Base-by-base conservation (phyloP, 2,113 vertebrate genomes). In the Myotis brandtii region DNA sequence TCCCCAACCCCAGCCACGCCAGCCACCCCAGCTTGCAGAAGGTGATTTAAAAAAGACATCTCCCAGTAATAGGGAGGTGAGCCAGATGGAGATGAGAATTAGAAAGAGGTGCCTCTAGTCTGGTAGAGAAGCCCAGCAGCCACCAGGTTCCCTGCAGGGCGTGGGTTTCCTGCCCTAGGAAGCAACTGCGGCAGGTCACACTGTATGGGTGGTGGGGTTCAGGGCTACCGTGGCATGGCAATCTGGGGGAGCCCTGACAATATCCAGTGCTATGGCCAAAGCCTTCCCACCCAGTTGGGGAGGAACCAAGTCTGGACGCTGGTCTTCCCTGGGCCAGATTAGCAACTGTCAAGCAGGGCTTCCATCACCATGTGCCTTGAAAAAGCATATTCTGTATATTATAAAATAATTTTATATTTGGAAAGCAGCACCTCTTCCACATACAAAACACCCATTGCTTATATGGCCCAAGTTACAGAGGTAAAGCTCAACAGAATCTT, bases 331-430 rank as follows among this genome's bases (percentile, higher is more conserved):
- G 1, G 93, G 43, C n/a, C 37, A 67, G 83, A 81, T 1, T 21
- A 23, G 34, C 12, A 40, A 10, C 25, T 43, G 20, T 77, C 64
- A 95, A 34, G 9, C 27, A 9, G 25, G 56, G 64, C 37, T 66
- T 64, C 56, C 67, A 52, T 43, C 6, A 5, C 11, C 8, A 0
- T 23, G 70, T 7, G 10, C 67, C 46, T n/a, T 54, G 62, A 72
- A 46, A 91, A 91, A 62, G 54, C 67, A 91, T 37, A 10, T 64
- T 95, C 85, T 73, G 13, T 40, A 50, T 40, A 56, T 62, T 27
- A 43, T 21, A 64, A 81, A 37, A 46, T 81, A 54, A 52, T 21
- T 70, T 56, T 27, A 48, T 34, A n/a, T 84, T 91, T 40, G 32
- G 34, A 87, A 56, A 84, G 52, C 64, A 77, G 54, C 52, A 52